Conservation (phyloP, 2,888 invertebrate genomes). For the Caenorhabditis japonica region DNA sequence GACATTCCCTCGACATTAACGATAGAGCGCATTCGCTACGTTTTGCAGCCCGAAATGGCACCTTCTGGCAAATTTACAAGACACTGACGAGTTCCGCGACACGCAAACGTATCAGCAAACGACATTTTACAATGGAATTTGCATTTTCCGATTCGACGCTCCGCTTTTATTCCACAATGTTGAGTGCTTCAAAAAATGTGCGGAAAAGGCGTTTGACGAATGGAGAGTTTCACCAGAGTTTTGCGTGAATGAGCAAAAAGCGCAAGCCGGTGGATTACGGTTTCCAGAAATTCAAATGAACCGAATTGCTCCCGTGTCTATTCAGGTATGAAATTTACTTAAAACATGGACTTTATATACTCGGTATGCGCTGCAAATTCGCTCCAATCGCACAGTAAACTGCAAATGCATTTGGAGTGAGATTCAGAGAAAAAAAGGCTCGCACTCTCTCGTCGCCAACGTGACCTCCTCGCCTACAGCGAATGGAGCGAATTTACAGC, state of each 20-base stretch:
- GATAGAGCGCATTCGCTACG: too few species aligned
- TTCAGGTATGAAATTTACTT: too few species aligned
- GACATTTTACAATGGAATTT: constrained; percentile 75
- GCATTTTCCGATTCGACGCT: constrained; percentile 80
- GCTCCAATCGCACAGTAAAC: too few species aligned
- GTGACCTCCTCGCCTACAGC: too few species aligned
- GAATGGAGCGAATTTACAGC: too few species aligned
- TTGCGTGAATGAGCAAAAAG: constrained; percentile 37
- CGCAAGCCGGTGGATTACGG: not conserved
- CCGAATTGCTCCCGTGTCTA: constrained; percentile 10
- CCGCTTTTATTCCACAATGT: constrained; percentile 79
- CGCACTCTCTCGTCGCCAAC: too few species aligned
- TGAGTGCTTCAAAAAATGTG: constrained; percentile 72
- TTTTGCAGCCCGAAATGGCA: constrained; percentile 74
- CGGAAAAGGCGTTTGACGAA: constrained; percentile 52
- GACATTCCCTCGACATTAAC: too few species aligned
- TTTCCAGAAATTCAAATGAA: constrained; percentile 4
- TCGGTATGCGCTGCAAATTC: too few species aligned
- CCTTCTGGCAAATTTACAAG: constrained; percentile 68
- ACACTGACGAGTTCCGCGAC: constrained; percentile 72
- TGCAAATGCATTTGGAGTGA: too few species aligned
- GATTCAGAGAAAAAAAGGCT: too few species aligned
- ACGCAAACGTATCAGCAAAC: constrained; percentile 66
- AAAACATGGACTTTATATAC: too few species aligned
- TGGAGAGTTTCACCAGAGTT: constrained; percentile 63